These are phyloP conservation scores for Chironomus tepperi DNA, from an alignment of 1,140 invertebrate genomes.

Conservation along the genomic window DNA sequence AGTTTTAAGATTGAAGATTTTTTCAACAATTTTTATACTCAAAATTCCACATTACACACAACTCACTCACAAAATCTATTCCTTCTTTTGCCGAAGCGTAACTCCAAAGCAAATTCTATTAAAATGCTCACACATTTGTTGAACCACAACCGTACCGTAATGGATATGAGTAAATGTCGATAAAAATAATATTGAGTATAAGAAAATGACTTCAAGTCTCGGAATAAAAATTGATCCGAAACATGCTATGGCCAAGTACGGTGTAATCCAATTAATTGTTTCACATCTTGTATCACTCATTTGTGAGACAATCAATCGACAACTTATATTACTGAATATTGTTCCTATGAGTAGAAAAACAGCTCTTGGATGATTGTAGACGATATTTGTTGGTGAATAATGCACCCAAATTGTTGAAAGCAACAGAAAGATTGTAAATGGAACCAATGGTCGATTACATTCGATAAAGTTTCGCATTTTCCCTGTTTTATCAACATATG, in stretches of 20 bases:
- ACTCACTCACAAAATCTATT: too few relatives aligned
- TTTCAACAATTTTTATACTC: too few relatives aligned
- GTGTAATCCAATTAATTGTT: conserved; percentile 69
- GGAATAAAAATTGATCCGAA: conserved; percentile 49
- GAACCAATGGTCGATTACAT: conserved; percentile 74
- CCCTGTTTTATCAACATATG: conserved; percentile 69
- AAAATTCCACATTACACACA: too few relatives aligned
- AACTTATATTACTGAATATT: conserved; percentile 92
- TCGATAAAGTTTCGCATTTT: conserved; percentile 68
- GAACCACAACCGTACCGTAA: conserved; percentile 80
- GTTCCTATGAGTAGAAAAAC: conserved; percentile 81
- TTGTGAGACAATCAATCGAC: conserved; percentile 90
- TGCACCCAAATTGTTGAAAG: conserved; percentile 70
- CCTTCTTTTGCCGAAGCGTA: conserved; percentile 8
- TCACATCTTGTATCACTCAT: conserved; percentile 91
- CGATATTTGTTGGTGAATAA: conserved; percentile 63
- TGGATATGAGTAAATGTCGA: conserved; percentile 74
- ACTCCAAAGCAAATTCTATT: conserved; percentile 39
- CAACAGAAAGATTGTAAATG: conserved; percentile 61
- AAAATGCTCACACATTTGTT: conserved; percentile 40
- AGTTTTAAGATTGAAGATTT: too few relatives aligned
- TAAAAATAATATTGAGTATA: conserved; percentile 64
- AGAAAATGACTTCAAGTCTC: conserved; percentile 53
- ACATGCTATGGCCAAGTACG: conserved; percentile 52
- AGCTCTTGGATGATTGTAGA: conserved; percentile 71